Percentiles rank a stretch among this genome's conserved stretches.
Evolutionary conservation across 2,113 vertebrate genomes (phyloP).

Genomic region (Gopherus evgoodei): DNA sequence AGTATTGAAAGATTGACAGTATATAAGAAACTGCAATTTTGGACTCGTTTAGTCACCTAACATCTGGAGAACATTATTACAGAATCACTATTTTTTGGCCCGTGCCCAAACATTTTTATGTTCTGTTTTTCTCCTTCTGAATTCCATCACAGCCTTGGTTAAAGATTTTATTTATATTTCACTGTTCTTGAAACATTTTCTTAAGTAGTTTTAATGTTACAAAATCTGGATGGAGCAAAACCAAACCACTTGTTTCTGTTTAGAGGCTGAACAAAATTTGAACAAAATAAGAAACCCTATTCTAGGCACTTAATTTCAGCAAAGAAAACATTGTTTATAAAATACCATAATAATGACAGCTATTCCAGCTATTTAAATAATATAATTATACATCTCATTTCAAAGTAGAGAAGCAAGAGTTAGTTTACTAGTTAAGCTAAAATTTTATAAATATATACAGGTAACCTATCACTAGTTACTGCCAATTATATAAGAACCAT

Average conservation of each 20-base stretch:
- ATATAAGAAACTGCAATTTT: constrained; percentile 48
- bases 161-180: constrained; percentile 23
- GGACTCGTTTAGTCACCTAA: constrained; percentile 63
- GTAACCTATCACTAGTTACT: constrained; percentile 70
- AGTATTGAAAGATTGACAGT: constrained; percentile 33
- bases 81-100: constrained; percentile 37
- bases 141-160: background rate
- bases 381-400: constrained; percentile 76
- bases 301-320: constrained; percentile 72
- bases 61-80: constrained; percentile 63
- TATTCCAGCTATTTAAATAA: constrained; percentile 78
- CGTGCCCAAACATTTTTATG: constrained; percentile 2
- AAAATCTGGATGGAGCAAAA: constrained; percentile 36
- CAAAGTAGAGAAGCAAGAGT: constrained; percentile 51
- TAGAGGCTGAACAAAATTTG: constrained; percentile 64
- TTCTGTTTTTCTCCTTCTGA: constrained; percentile 26
- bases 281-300: constrained; percentile 64
- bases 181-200: constrained; percentile 6
- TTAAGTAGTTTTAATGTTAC: constrained; percentile 8
- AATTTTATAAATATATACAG: constrained; percentile 69
- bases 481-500: constrained; percentile 75
- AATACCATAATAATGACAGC: constrained; percentile 59
- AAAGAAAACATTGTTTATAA: constrained; percentile 57
- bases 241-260: constrained; percentile 72
- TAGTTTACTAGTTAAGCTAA: constrained; percentile 63